Evolutionary conservation across 2,797 vertebrate genomes (phyloP).

Genomic region (Chelonia mydas): DNA sequence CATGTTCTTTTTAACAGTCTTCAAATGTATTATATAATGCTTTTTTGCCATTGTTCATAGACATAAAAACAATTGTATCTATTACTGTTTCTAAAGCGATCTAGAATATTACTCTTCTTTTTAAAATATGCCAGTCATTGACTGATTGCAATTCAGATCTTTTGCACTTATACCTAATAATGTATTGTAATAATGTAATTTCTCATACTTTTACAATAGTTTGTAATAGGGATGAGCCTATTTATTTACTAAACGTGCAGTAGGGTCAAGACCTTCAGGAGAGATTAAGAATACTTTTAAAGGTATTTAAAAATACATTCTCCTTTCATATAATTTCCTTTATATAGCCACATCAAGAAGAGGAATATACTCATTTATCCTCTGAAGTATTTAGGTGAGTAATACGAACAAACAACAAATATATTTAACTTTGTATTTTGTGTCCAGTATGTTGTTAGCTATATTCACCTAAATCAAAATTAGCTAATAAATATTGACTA

Average conservation of each 20-base stretch:
- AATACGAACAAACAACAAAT: neutral
- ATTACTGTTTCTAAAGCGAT: conserved; percentile 62
- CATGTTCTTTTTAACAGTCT: conserved; percentile 55
- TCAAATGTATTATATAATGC: conserved; percentile 56
- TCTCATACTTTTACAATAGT: conserved; percentile 53
- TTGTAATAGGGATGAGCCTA: conserved; percentile 25
- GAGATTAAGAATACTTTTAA: conserved; percentile 37
- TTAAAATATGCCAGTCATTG: conserved; percentile 65
- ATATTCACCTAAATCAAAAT: neutral
- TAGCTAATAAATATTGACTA: neutral
- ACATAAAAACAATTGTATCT: conserved; percentile 59
- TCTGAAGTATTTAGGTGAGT: neutral
- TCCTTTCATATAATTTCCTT: conserved; percentile 1
- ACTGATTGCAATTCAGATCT: conserved; percentile 64
- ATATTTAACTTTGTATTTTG: conserved; percentile 24
- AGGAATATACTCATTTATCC: neutral
- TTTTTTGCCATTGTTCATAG: conserved; percentile 59
- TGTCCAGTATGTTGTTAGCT: conserved; percentile 3
- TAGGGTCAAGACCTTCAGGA: conserved; percentile 41
- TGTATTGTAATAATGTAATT: conserved; percentile 52
- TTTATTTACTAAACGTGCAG: conserved; percentile 27
- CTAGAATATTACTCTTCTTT: conserved; percentile 57
- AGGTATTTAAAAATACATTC: conserved; percentile 16
- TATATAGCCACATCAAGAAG: neutral
- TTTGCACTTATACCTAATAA: conserved; percentile 70